phyloP scores from a whole-genome alignment of 1,140 invertebrate species.

The Drepana arcuata region DNA sequence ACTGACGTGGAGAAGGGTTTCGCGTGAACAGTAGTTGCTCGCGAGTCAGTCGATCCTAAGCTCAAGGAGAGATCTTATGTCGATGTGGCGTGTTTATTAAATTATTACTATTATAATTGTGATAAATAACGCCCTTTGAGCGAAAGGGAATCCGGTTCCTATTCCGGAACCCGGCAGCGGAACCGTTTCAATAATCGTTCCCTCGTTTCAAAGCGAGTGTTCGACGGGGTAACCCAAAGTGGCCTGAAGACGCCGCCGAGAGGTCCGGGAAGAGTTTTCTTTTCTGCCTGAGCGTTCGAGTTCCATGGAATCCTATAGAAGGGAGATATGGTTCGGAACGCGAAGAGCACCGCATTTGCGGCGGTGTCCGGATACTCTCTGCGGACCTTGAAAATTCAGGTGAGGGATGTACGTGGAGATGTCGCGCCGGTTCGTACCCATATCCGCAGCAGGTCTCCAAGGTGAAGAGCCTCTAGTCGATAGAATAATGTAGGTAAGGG shows the following conservation, averaged over 20 bases:
- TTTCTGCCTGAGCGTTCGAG: conserved; percentile 82
- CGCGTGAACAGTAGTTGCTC: conserved; percentile 92
- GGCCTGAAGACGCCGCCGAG: conserved; percentile 79
- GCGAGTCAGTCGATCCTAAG: conserved; percentile 92
- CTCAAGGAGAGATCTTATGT: conserved; percentile 77
- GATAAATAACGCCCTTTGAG: conserved; percentile 64
- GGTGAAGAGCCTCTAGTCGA: conserved; percentile 91
- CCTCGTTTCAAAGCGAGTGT: conserved; percentile 61
- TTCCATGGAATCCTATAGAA: conserved; percentile 82
- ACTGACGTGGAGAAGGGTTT: conserved; percentile 93
- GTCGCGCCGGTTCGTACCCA: conserved; percentile 80
- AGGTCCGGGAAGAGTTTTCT: conserved; percentile 86
- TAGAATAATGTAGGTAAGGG: conserved; percentile 92
- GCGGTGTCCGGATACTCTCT: conserved; percentile 78
- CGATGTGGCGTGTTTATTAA: conserved; percentile 65
- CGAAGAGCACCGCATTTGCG: conserved; percentile 81
- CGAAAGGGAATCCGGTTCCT: conserved; percentile 82
- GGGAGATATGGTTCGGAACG: conserved; percentile 79
- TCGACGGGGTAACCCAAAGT: conserved; percentile 63
- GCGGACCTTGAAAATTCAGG: conserved; percentile 85
- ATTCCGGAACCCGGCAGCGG: conserved; percentile 83
- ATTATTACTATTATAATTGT: no score
- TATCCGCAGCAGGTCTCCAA: conserved; percentile 91
- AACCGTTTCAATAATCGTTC: conserved; percentile 77
- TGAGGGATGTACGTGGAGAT: conserved; percentile 77